Evolutionary conservation across 1,140 invertebrate species (phyloP), one percentile per base, ranked within the genome.

Genomic region (Papilio polytes): DNA sequence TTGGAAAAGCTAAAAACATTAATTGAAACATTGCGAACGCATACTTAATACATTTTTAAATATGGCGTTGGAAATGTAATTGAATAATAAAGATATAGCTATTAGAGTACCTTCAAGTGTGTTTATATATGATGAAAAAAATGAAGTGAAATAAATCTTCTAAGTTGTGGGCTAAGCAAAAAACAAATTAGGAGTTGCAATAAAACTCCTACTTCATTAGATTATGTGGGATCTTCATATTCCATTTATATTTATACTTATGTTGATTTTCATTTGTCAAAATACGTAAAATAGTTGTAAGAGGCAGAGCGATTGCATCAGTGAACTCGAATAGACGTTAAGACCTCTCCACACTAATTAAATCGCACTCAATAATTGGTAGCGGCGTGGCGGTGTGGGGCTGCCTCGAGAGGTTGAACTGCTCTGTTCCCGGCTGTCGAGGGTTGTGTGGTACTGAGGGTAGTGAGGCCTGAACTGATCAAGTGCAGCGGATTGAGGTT

Each of bases 311-410:
- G 26, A 15, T 18, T 63, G 59, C 20, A 63, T 70, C 26, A 31
- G 18, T 31, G 63, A 70, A 70, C 22, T 22, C 22, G 63, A 31
- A 70, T 31, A 12, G 15, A 31, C 13, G 22, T 66, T 31, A 70
- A 31, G 63, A 31, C 22, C 63, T 31, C 26, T 66, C 26, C 63
- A 66, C 63, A 66, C 22, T 66, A 66, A 66, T 66, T 66, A 66
- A 66, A 66, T 66, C 63, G 63, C 22, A 66, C 63, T 66, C 63
- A 26, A 66, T 31, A 66, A 31, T 18, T 31, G 59, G 20, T 9
- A 26, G 9, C 20, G 7, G n/a, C 10, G 20, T 22, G 10, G 18
- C 53, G 53, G 53, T 56, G 18, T 56, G 53, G 53, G 53, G 53
- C n/a, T 56, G 53, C 53, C 36, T 66, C 63, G 3, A 66, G 63